A percentile compares a stretch with the other conserved stretches of the same genome.
phyloP scores from a whole-genome alignment of 2,888 invertebrate species.

The Habrosyne pyritoides region DNA sequence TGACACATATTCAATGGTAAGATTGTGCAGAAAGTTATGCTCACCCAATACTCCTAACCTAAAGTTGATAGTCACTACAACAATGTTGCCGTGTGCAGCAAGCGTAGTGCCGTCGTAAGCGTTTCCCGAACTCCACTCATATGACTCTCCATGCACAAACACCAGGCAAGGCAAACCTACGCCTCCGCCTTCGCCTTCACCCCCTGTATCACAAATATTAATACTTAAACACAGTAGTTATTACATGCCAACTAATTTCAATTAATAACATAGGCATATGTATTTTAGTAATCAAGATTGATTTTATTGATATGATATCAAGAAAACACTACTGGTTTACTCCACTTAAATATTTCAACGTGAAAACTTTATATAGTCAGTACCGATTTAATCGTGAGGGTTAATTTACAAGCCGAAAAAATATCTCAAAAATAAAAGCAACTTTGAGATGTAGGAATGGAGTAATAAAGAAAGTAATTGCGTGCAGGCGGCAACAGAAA shows the following conservation, averaged over 20 bases:
- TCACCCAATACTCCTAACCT: conserved; percentile 93
- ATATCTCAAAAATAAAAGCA: background rate
- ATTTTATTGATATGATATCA: too few relatives aligned
- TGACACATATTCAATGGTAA: background rate
- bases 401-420: background rate
- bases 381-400: too few relatives aligned
- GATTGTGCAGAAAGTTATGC: conserved; percentile 38
- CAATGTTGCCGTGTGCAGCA: conserved; percentile 94
- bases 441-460: background rate
- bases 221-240: too few relatives aligned
- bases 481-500: background rate
- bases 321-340: too few relatives aligned
- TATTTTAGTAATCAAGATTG: too few relatives aligned
- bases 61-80: conserved; percentile 96
- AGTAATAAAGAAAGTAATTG: background rate
- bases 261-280: too few relatives aligned
- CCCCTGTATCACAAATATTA: conserved; percentile 39
- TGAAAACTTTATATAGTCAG: background rate
- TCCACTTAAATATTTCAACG: background rate
- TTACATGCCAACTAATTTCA: too few relatives aligned
- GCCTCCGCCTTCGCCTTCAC: conserved; percentile 72
- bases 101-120: conserved; percentile 98
- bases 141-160: conserved; percentile 97
- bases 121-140: conserved; percentile 98
- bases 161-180: conserved; percentile 91